Evolutionary conservation across 1,140 invertebrate species (phyloP), one percentile per base, ranked within the genome.

Genomic region (Littorina saxatilis): DNA sequence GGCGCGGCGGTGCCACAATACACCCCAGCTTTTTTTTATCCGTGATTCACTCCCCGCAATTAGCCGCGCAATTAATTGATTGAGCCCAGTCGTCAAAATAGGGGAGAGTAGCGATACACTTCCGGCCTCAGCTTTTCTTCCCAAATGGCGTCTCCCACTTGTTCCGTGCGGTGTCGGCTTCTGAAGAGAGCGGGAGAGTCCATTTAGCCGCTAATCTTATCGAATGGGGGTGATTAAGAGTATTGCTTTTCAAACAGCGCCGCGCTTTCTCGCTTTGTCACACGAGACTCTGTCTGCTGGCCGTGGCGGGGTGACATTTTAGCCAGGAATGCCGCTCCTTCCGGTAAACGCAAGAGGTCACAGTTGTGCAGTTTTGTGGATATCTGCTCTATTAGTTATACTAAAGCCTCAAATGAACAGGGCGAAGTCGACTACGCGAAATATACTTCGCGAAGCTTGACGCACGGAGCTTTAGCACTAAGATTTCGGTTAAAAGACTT

Each of bases 61-160:
- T 78, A 78, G 55, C 76, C 29, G 37, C 58, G 43, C 76, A 63
- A 78, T 78, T 78, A 78, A 78, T 78, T 78, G 76, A 78, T 78
- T 78, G 76, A 32, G 76, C 32, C 55, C 20, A 15, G 76, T 58
- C 58, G 63, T 63, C 55, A 78, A 78, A 63, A 58, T 17, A 63
- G 39, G 27, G 23, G 58, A 66, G 35, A 66, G 35, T 27, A 43
- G 20, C 11, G 55, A 61, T 78, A 63, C 47, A 78, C 76, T 78
- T 78, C 76, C 70, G 47, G 70, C 20, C 74, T 17, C 50, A 27
- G 50, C 52, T 29, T 39, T 37, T 58, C 35, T 2, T 9, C 55
- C 39, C 43, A 5, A 47, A 17, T 5, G 29, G 9, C 1, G 17
- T 37, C 5, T 35, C 66, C n/a, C 1, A 29, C 4, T 68, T 27